phyloP scores from a whole-genome alignment of 2,113 vertebrate species.

The Trogon surrucura region DNA sequence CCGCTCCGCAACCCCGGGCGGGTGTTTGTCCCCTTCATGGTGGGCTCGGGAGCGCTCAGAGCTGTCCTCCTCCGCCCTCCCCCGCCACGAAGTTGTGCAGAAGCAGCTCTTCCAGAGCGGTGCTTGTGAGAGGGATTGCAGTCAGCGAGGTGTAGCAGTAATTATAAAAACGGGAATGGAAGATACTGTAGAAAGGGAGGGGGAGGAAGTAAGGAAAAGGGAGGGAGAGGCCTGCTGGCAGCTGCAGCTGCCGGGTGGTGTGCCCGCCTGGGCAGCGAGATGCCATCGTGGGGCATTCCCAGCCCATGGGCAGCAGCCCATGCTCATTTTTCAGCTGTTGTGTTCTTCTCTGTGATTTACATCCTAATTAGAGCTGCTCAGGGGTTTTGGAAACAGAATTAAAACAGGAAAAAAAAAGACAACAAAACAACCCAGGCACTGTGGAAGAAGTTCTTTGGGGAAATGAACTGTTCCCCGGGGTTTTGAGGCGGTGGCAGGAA shows the following conservation, averaged over 20 bases:
- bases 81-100: rapidly evolving
- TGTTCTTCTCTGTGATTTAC: background rate
- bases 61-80: rapidly evolving
- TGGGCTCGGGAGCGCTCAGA: background rate
- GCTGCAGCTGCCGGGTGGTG: background rate
- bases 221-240: background rate
- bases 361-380: background rate
- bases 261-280: background rate
- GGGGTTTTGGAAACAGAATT: background rate
- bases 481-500: background rate
- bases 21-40: rapidly evolving
- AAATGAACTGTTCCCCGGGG: background rate
- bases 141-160: too few relatives aligned
- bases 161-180: background rate
- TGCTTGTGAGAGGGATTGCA: background rate
- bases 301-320: rapidly evolving
- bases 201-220: too few relatives aligned
- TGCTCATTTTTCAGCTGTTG: rapidly evolving
- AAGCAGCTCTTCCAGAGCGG: rapidly evolving
- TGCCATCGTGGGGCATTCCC: rapidly evolving
- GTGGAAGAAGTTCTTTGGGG: background rate
- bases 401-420: too few relatives aligned
- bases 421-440: rapidly evolving
- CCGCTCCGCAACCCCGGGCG: too few relatives aligned
- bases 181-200: background rate